Evolutionary conservation across 2,113 vertebrate species (phyloP).

Genomic region (Malaclemys terrapin): DNA sequence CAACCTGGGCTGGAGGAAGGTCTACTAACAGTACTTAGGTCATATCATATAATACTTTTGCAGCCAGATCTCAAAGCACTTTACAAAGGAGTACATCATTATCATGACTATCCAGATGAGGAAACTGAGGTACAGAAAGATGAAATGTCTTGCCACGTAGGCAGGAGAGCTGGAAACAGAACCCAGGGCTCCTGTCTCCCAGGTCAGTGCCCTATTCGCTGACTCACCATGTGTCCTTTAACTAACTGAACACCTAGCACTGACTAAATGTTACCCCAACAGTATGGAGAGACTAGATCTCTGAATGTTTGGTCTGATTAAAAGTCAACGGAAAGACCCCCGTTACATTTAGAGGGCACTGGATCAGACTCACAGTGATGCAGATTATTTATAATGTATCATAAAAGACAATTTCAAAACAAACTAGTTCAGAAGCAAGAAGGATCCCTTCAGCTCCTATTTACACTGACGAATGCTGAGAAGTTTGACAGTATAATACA

Average conservation of each 20-base stretch:
- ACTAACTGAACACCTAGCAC: not conserved
- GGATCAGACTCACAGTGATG: not conserved
- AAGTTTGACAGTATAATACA: not conserved
- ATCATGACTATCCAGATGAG: not conserved
- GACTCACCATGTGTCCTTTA: not conserved
- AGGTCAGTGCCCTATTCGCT: not conserved
- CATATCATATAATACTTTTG: not conserved
- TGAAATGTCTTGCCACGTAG: not conserved
- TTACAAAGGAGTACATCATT: not conserved
- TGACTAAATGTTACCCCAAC: not conserved
- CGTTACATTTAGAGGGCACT: not conserved
- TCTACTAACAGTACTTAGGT: not conserved
- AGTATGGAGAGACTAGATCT: not conserved
- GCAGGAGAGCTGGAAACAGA: not conserved
- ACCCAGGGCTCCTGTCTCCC: not conserved
- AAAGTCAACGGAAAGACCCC: not conserved
- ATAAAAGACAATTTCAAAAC: not conserved
- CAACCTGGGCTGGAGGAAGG: not conserved
- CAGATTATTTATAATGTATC: not conserved
- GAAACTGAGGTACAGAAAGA: not conserved
- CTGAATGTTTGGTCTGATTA: too few relatives aligned
- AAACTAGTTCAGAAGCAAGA: not conserved
- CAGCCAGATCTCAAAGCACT: not conserved
- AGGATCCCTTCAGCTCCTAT: not conserved
- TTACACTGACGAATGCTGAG: not conserved